Base-by-base conservation (phyloP, 2,888 invertebrate species). In the Dynastes maya region DNA sequence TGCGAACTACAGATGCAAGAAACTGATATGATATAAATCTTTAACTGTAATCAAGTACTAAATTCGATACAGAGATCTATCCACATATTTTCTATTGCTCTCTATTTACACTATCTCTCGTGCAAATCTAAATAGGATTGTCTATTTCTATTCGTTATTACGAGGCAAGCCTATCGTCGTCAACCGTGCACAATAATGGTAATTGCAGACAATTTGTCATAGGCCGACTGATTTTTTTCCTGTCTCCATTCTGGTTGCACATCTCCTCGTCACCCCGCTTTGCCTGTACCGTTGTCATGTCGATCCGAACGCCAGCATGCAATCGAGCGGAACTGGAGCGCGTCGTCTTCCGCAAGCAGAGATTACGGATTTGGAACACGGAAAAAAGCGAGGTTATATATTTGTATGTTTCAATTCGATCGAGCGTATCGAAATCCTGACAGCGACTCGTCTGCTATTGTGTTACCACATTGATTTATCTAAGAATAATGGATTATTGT, bases 301-400 rank as follows among this genome's bases (percentile, higher is more conserved):
- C 63, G 63, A 32, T 63, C 6, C 1, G 55, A 58, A 58, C 53
- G 53, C n/a, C n/a, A n/a, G 13, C 9, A 51, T 27, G 68, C 68
- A 68, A 51, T 51, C 51, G 51, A 68, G 49, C 68, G 68, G 68
- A 68, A 68, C 68, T 68, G 13, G 68, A 68, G 51, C 68, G 51
- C 51, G 13, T 51, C 68, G 68, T 51, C 51, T 68, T 68, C 27
- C 68, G 51, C 51, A 49, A 51, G 29, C 68, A 49, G 27, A 51
- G 68, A 68, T 68, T 51, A 27, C 51, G 49, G 51, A 68, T 68
- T 68, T 68, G 51, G 68, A 68, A 51, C 68, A 27, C 51, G 13
- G 29, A 68, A 68, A 68, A 51, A 51, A 13, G 51, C 63, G 32
- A 63, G 63, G 63, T 63, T 63, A 32, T 63, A 63, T 63, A 37